phyloP scores from a whole-genome alignment of 1,140 invertebrate species.

The Drosophila willistoni region DNA sequence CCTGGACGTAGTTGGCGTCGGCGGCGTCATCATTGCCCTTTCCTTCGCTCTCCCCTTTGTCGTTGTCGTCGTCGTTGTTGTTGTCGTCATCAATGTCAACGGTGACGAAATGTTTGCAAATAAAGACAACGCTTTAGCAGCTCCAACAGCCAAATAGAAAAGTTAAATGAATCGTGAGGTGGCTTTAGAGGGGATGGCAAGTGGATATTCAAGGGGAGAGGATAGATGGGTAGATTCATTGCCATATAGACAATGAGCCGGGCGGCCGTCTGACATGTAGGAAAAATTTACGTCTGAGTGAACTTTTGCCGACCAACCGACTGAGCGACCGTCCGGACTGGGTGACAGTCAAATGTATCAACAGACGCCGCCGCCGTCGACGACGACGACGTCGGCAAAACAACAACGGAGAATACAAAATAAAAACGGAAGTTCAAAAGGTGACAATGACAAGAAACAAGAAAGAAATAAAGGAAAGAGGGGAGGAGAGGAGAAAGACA shows the following conservation, averaged over 20 bases:
- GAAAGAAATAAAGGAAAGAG: conserved; percentile 5
- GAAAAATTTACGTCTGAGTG: conserved; percentile 74
- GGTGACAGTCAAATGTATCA: conserved; percentile 49
- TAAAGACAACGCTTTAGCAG: conserved; percentile 53
- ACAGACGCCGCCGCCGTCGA: conserved; percentile 29
- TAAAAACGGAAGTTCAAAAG: conserved; percentile 78
- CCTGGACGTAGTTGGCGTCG: conserved; percentile 5
- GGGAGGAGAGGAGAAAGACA: background rate
- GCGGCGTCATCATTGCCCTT: conserved; percentile 8
- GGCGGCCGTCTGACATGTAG: conserved; percentile 60
- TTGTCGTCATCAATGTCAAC: conserved; percentile 64
- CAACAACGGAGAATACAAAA: conserved; percentile 34
- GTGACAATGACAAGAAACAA: conserved; percentile 62
- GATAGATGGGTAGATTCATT: conserved; percentile 5
- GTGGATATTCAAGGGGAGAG: background rate
- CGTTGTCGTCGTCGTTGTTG: background rate
- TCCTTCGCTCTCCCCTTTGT: too few species aligned
- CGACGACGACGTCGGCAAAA: background rate
- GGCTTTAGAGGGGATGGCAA: background rate
- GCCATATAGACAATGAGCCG: conserved; percentile 54
- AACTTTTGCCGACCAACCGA: conserved; percentile 54
- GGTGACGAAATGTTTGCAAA: conserved; percentile 76
- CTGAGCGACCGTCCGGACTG: conserved; percentile 43
- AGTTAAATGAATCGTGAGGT: conserved; percentile 69
- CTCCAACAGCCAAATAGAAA: conserved; percentile 65